Percentiles rank a stretch among this genome's conserved stretches.
These are phyloP conservation scores for Centropristis striata DNA, from an alignment of 2,113 vertebrate species.

Conservation along the genomic window DNA sequence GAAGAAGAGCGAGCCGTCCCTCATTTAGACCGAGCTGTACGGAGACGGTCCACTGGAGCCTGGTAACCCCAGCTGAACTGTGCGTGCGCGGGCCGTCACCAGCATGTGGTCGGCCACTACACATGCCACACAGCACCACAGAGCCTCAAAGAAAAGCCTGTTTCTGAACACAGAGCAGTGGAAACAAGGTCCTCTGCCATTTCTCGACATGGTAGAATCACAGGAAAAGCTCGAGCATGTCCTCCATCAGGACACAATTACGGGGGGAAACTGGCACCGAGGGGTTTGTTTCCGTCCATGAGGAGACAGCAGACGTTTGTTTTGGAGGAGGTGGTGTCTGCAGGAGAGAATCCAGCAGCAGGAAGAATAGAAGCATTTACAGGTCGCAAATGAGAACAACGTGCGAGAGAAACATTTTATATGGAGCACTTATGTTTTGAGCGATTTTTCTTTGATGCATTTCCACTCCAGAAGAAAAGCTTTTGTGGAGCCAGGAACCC, in stretches of 20 bases:
- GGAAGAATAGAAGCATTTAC: conserved; percentile 33
- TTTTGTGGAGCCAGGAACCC: neutral
- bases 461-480: conserved; percentile 4
- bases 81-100: neutral
- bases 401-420: neutral
- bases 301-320: neutral
- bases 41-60: conserved; percentile 18
- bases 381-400: conserved; percentile 40
- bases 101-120: conserved; percentile 14
- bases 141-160: conserved; percentile 43
- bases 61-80: conserved; percentile 14
- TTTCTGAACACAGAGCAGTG: conserved; percentile 38
- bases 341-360: conserved; percentile 9
- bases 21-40: conserved; percentile 14
- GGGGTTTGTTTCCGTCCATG: neutral
- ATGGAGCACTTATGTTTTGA: conserved; percentile 14
- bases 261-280: neutral
- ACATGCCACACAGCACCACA: conserved; percentile 17
- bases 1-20: neutral
- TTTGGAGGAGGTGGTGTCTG: neutral
- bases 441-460: neutral
- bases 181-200: conserved; percentile 35
- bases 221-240: conserved; percentile 25
- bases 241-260: conserved; percentile 53
- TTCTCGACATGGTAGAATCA: conserved; percentile 39